Evolutionary conservation across 1,140 invertebrate species (phyloP).

Genomic region (Theocolax elegans): DNA sequence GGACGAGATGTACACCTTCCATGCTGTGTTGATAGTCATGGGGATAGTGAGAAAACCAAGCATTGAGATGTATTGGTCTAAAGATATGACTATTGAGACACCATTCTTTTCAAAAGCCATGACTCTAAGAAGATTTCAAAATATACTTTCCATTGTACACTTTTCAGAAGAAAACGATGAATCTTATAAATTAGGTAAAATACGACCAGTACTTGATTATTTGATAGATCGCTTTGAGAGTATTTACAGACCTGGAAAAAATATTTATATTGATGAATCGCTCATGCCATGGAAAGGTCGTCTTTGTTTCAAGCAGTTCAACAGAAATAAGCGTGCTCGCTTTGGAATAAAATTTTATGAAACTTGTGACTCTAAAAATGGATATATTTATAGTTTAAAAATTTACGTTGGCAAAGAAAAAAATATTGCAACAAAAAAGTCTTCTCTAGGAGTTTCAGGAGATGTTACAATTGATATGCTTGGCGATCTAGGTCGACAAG

Average conservation of each 20-base stretch:
- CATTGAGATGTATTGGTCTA: too few species aligned
- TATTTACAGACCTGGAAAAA: neutral
- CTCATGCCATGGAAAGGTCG: neutral
- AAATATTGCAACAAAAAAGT: neutral
- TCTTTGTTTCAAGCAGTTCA: neutral
- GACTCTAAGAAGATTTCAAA: neutral
- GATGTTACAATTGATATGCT: neutral
- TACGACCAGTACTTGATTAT: too few species aligned
- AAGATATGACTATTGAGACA: neutral
- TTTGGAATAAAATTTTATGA: neutral
- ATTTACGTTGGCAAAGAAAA: neutral
- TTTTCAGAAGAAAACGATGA: neutral
- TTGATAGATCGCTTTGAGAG: neutral
- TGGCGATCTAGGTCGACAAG: neutral
- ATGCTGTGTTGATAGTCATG: slow-evolving; percentile 10
- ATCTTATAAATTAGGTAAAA: neutral
- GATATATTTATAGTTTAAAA: neutral
- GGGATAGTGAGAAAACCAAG: too few species aligned
- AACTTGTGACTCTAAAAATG: neutral
- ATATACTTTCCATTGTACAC: slow-evolving; percentile 7
- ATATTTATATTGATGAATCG: neutral
- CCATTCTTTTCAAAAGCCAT: neutral
- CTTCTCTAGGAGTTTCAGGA: neutral
- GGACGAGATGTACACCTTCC: slow-evolving; percentile 15
- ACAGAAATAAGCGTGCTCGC: neutral